Evolutionary conservation across 2,888 invertebrate genomes (phyloP), one percentile per base, ranked within the genome.

Genomic region (Sylvicola cinctus): DNA sequence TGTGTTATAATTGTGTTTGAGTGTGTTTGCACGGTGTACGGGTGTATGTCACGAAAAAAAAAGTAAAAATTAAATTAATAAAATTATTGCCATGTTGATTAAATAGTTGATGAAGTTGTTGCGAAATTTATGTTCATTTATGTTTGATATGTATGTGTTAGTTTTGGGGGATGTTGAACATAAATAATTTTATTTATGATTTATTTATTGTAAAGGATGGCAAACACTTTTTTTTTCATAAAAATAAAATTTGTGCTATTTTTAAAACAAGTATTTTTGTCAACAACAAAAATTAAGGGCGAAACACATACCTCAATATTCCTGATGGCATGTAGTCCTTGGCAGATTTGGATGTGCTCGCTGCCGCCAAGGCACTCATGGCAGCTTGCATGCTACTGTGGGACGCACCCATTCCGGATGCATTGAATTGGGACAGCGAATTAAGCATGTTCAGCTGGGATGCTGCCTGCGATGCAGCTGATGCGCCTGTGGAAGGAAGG

Each of bases 261-360:
- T 20, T 20, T n/a, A n/a, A 8, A 4, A 20, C 20, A 20, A 20
- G 8, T 20, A 20, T 6, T 20, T 4, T 6, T 20, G 4, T 20
- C 4, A 6, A 20, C 4, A 20, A 20, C 4, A 20, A 8, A 8
- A 20, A 20, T 20, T 8, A 20, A 20, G n/a, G n/a, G n/a, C n/a
- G n/a, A 20, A 31, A 32, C 32, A 41, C 50, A 55, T 48, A 62
- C 62, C 62, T 61, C 47, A 61, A 51, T 45, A 62, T 61, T 48
- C 60, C 60, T 40, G 60, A 50, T 39, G 61, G 61, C 53, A 65
- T 53, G 36, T 54, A 57, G 39, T 57, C 56, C 44, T 55, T 56
- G 31, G 43, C 42, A 41, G 47, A 49, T 30, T 44, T 46, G 16
- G 51, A 31, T 14, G 32, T 16, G 20, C 36, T 48, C 23, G 52